phyloP scores from a whole-genome alignment of 1,140 invertebrate species.

The Frieseomelitta varia region DNA sequence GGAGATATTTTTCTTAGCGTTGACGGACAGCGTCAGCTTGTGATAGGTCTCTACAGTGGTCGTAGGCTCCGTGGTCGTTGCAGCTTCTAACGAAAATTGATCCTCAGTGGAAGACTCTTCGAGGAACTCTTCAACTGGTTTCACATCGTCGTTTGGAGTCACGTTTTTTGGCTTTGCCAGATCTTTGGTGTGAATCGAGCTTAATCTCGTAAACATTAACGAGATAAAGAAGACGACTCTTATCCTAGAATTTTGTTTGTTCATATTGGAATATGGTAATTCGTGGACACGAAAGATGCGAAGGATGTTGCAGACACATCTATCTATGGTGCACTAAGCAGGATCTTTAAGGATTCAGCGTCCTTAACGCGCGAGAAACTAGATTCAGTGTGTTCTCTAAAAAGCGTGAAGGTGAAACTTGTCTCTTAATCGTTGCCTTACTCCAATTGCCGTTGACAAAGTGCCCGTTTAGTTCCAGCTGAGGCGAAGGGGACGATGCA shows the following conservation, averaged over 20 bases:
- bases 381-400: constrained; percentile 40
- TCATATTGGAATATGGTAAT: constrained; percentile 11
- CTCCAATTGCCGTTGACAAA: constrained; percentile 61
- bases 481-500: neutral
- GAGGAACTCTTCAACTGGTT: neutral
- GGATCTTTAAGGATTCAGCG: neutral
- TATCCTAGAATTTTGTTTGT: neutral
- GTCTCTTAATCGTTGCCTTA: constrained; percentile 39
- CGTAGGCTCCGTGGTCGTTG: constrained; percentile 4
- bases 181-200: neutral
- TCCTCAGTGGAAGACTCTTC: constrained; percentile 18
- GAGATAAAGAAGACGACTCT: neutral
- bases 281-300: neutral
- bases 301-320: constrained; percentile 17
- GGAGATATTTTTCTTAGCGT: constrained; percentile 13
- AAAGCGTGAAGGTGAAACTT: constrained; percentile 63
- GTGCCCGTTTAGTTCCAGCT: constrained; percentile 57
- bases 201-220: neutral
- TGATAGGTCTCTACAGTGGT: neutral
- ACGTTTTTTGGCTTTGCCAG: neutral
- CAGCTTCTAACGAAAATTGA: neutral
- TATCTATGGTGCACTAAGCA: constrained; percentile 48
- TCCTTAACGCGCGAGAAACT: constrained; percentile 50
- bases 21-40: neutral
- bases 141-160: neutral